These are phyloP conservation scores for Pardalotus punctatus DNA, from an alignment of 2,113 vertebrate genomes.

Conservation along the genomic window DNA sequence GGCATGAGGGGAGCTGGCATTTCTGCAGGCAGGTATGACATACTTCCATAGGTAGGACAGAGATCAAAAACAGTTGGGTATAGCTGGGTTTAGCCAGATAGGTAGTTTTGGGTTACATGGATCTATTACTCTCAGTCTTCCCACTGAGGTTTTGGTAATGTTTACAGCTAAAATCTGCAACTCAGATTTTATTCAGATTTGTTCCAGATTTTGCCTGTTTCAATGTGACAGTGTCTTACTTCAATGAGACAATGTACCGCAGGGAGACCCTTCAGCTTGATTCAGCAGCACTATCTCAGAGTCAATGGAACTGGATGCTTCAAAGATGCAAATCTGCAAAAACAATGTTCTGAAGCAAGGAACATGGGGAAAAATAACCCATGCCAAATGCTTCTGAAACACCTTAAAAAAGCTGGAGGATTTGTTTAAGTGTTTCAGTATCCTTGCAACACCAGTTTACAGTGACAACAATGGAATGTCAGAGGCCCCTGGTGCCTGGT, in stretches of 20 bases:
- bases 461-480: accelerated
- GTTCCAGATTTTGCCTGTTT: neutral
- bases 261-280: neutral
- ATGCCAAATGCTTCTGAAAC: neutral
- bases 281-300: neutral
- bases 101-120: accelerated
- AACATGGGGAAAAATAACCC: neutral
- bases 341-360: neutral
- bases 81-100: neutral
- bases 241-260: neutral
- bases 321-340: neutral
- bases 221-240: neutral
- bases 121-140: neutral
- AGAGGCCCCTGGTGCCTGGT: neutral
- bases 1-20: neutral
- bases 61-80: neutral
- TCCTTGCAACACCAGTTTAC: neutral
- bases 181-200: neutral
- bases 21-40: neutral
- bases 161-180: neutral
- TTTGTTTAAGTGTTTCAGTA: neutral
- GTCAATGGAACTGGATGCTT: neutral
- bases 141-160: neutral
- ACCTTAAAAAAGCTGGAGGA: neutral
- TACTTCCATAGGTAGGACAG: neutral